Conservation (phyloP, 2,113 vertebrate species). For the Percopsis transmontana region DNA sequence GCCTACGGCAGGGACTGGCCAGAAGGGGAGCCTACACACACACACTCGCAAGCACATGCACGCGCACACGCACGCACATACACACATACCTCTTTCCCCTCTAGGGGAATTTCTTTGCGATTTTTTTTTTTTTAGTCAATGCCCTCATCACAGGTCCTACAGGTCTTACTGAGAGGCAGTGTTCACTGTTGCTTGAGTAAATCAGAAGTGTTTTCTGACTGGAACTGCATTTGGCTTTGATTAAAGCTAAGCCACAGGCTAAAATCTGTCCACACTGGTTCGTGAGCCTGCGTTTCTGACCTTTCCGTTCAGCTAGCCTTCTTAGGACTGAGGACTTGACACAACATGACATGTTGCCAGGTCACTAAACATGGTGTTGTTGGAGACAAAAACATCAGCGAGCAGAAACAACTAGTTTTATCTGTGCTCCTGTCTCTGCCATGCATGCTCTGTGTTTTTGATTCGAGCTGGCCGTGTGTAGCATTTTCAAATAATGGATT, state of each 20-base stretch:
- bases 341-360: constrained; percentile 79
- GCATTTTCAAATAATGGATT: background rate
- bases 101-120: constrained; percentile 59
- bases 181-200: constrained; percentile 78
- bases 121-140: constrained; percentile 69
- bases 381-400: constrained; percentile 49
- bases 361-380: constrained; percentile 76
- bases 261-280: constrained; percentile 80
- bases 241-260: constrained; percentile 79
- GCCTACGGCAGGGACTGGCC: constrained; percentile 53
- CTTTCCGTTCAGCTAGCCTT: constrained; percentile 79
- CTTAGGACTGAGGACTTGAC: constrained; percentile 77
- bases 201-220: constrained; percentile 78
- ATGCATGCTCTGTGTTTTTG: constrained; percentile 2
- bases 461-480: background rate
- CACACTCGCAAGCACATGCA: constrained; percentile 4
- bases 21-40: constrained; percentile 43
- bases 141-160: constrained; percentile 64
- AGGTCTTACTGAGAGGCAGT: constrained; percentile 76
- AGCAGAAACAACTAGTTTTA: constrained; percentile 34
- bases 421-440: constrained; percentile 5
- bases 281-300: constrained; percentile 75
- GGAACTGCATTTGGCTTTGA: constrained; percentile 71
- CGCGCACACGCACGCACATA: constrained; percentile 1
- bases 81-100: constrained; percentile 49